Conservation (phyloP, 2,797 vertebrate species). For the Hydrophis major region DNA sequence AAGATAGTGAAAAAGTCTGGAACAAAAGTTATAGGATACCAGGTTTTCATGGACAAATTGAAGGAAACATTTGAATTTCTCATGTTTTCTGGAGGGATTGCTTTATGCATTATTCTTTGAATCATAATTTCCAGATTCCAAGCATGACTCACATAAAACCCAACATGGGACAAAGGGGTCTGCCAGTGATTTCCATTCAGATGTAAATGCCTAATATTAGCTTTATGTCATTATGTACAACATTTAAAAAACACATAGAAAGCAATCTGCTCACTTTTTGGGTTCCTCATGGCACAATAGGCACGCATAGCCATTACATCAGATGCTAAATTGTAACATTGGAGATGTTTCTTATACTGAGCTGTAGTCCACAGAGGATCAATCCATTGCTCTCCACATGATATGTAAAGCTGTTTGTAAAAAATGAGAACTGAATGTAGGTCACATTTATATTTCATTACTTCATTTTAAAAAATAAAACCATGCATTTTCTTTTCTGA, state of each 20-base stretch:
- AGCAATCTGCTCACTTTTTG: slow-evolving; percentile 51
- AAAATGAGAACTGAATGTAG: background rate
- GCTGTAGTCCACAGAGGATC: slow-evolving; percentile 43
- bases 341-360: slow-evolving; percentile 55
- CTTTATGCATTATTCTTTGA: background rate
- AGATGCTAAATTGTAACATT: slow-evolving; percentile 53
- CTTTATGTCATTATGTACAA: background rate
- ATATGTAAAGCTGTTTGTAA: slow-evolving; percentile 61
- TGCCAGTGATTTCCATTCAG: background rate
- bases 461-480: background rate
- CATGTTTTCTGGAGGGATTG: background rate
- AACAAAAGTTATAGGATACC: background rate
- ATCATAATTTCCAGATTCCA: background rate
- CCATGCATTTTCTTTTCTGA: background rate
- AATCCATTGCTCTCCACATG: slow-evolving; percentile 64
- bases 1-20: background rate
- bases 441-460: background rate
- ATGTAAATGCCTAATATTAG: background rate
- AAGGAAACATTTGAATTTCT: background rate
- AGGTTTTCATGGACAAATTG: background rate
- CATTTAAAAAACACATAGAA: background rate
- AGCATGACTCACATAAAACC: background rate
- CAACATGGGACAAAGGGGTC: background rate
- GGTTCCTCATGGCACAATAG: slow-evolving; percentile 52
- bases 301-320: slow-evolving; percentile 60